Conservation (phyloP, 2,888 invertebrate species). For the Hydroisotoma schaefferi region DNA sequence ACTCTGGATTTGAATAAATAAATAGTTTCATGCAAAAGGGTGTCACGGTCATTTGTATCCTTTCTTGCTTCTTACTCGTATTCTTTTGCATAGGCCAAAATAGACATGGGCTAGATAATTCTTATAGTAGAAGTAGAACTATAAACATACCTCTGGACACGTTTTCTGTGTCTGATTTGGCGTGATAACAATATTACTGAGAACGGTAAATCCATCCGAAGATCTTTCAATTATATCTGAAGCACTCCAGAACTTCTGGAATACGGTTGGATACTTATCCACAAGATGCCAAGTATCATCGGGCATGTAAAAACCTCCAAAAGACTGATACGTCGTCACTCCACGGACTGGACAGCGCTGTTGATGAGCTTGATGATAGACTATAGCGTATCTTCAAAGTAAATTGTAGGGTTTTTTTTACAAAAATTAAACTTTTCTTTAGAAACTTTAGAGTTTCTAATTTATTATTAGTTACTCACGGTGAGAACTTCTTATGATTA, state of each 20-base stretch:
- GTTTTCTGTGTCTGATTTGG: constrained; percentile 39
- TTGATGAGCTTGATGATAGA: constrained; percentile 42
- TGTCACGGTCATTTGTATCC: neutral
- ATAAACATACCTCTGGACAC: constrained; percentile 31
- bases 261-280: constrained; percentile 34
- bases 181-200: constrained; percentile 37
- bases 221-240: constrained; percentile 37
- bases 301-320: constrained; percentile 42
- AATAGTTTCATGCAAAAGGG: neutral
- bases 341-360: constrained; percentile 38
- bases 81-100: neutral
- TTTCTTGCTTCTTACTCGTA: neutral
- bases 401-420: too few species aligned
- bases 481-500: too few species aligned
- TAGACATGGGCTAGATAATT: neutral
- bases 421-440: too few species aligned
- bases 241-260: constrained; percentile 38
- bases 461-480: too few species aligned
- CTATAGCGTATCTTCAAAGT: constrained; percentile 38
- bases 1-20: constrained; percentile 30
- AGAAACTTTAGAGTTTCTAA: too few species aligned
- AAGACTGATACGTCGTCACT: constrained; percentile 38
- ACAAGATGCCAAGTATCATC: constrained; percentile 23
- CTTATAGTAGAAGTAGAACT: neutral
- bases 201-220: constrained; percentile 38